Evolutionary conservation across 2,888 invertebrate species (phyloP).

Genomic region (Mythimna impura): DNA sequence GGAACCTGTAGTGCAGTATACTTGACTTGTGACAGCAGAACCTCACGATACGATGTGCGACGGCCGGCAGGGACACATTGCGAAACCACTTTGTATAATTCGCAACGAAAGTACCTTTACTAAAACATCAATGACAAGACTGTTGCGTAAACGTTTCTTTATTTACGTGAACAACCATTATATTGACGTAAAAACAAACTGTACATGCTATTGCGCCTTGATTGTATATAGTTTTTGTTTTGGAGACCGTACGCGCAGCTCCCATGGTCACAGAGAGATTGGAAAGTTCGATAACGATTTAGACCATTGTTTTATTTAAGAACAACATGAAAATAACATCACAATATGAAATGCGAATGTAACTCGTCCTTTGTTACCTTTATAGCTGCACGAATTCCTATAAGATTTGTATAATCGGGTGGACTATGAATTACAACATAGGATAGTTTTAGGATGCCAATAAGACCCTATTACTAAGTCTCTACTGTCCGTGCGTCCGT

Average conservation of each 20-base stretch:
- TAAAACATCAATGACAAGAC: slow-evolving; percentile 58
- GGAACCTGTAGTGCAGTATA: neutral
- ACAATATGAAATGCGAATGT: neutral
- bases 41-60: slow-evolving; percentile 16
- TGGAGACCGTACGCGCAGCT: slow-evolving; percentile 1
- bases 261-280: slow-evolving; percentile 34
- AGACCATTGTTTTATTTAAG: slow-evolving; percentile 26
- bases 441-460: neutral
- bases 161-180: slow-evolving; percentile 47
- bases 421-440: neutral
- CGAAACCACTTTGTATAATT: slow-evolving; percentile 53
- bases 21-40: slow-evolving; percentile 15
- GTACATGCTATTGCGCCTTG: slow-evolving; percentile 24
- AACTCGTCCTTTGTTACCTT: neutral
- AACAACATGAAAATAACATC: neutral
- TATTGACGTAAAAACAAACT: slow-evolving; percentile 41
- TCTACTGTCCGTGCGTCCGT: too few relatives aligned
- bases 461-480: too few relatives aligned
- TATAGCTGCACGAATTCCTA: neutral
- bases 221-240: slow-evolving; percentile 46
- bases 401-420: neutral
- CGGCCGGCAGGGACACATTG: slow-evolving; percentile 30
- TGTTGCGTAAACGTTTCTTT: slow-evolving; percentile 45
- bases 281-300: slow-evolving; percentile 30
- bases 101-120: slow-evolving; percentile 49